A percentile compares a stretch with the other conserved stretches of the same genome.
These are phyloP conservation scores for Nothocercus nigrocapillus DNA, from an alignment of 2,113 vertebrate species.

Conservation along the genomic window DNA sequence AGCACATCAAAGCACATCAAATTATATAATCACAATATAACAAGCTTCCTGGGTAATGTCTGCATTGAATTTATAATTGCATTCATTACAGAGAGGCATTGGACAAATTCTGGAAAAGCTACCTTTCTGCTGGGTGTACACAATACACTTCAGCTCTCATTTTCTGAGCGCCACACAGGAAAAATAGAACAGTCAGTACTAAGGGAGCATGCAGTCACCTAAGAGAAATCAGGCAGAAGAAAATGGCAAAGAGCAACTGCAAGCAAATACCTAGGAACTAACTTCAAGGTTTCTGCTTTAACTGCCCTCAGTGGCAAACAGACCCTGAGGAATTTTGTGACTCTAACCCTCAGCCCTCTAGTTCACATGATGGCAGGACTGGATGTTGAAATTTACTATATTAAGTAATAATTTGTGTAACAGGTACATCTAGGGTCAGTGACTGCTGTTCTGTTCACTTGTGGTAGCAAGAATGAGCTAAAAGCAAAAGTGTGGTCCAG, in stretches of 20 bases:
- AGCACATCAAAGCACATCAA: too few species aligned
- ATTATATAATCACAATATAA: neutral
- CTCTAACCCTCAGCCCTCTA: neutral
- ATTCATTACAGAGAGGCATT: neutral
- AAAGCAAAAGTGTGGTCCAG: neutral
- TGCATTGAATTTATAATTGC: neutral
- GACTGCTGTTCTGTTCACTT: accelerated
- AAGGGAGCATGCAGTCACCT: neutral
- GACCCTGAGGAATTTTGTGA: neutral
- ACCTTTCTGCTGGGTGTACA: neutral
- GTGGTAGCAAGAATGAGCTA: neutral
- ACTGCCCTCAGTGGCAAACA: neutral
- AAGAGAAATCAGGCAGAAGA: neutral
- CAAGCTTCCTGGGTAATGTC: neutral
- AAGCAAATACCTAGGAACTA: neutral
- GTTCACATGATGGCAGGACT: neutral
- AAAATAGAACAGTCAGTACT: neutral
- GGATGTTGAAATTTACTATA: neutral
- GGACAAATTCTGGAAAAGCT: neutral
- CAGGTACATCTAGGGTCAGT: neutral
- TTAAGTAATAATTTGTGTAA: neutral
- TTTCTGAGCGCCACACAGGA: neutral
- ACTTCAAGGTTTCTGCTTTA: neutral
- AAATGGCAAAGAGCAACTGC: neutral
- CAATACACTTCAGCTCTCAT: neutral